These are phyloP conservation scores for Loripinus fragilis DNA, from an alignment of 2,888 invertebrate species.

Conservation along the genomic window DNA sequence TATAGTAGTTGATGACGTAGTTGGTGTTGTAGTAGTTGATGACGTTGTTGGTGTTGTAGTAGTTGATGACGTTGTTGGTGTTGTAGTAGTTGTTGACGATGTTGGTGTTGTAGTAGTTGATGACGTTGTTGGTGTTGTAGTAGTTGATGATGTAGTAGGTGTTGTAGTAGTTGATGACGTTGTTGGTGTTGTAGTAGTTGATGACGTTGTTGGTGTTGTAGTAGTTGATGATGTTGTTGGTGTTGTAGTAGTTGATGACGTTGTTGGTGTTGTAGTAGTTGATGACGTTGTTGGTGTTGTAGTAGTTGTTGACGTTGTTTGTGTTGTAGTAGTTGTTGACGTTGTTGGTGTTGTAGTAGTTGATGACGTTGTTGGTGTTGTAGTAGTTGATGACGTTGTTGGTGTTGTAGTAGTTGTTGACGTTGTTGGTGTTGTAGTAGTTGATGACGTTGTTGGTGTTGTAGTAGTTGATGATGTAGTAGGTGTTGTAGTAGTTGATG, in stretches of 20 bases:
- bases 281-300: not conserved
- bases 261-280: not conserved
- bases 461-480: not conserved
- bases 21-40: too few relatives aligned
- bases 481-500: not conserved
- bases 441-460: not conserved
- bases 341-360: not conserved
- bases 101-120: too few relatives aligned
- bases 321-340: slow-evolving; percentile 6
- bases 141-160: too few relatives aligned
- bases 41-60: too few relatives aligned
- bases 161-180: not conserved
- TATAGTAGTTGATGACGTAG: too few relatives aligned
- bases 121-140: too few relatives aligned
- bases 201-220: not conserved
- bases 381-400: not conserved
- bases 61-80: too few relatives aligned
- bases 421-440: not conserved
- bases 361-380: not conserved
- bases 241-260: not conserved
- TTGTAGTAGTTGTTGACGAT: too few relatives aligned
- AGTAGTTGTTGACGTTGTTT: not conserved
- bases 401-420: not conserved
- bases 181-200: not conserved
- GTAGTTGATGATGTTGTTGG: not conserved